These are phyloP conservation scores for human (Homo sapiens) DNA, from an alignment of 2,113 vertebrate species.

Conservation along the genomic window DNA sequence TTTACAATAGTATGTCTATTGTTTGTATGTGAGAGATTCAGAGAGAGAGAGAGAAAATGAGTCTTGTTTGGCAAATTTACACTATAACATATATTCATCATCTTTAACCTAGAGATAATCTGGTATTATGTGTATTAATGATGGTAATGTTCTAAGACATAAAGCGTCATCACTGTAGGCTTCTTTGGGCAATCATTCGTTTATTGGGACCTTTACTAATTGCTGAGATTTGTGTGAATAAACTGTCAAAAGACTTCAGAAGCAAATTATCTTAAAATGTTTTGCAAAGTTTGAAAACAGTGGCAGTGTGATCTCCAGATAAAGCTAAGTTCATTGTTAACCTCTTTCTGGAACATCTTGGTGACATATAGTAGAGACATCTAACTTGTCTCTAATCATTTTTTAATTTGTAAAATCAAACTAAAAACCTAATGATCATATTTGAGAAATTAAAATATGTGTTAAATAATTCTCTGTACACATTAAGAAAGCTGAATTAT, in stretches of 20 bases:
- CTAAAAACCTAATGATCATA: background rate
- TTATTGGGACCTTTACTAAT: conserved; percentile 48
- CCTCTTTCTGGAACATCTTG: background rate
- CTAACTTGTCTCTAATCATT: background rate
- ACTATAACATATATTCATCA: conserved; percentile 21
- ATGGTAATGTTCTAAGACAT: conserved; percentile 16
- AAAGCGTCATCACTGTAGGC: conserved; percentile 6
- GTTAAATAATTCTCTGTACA: conserved; percentile 15
- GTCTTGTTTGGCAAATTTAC: background rate
- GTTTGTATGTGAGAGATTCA: background rate
- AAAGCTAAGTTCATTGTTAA: conserved; percentile 8
- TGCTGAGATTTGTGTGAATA: conserved; percentile 57
- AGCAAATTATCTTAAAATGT: conserved; percentile 49
- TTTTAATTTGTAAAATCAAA: conserved; percentile 54
- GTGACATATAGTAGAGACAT: background rate
- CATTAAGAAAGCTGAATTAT: conserved; percentile 14
- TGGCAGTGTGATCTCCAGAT: background rate
- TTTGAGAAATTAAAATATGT: conserved; percentile 53
- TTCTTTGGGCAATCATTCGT: conserved; percentile 16
- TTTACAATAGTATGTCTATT: background rate
- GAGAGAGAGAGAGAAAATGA: background rate
- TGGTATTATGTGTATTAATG: conserved; percentile 13
- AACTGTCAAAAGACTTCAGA: conserved; percentile 42
- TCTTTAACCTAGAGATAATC: conserved; percentile 32
- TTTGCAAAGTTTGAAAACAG: conserved; percentile 24